phyloP scores from a whole-genome alignment of 2,797 vertebrate genomes.

The Lacerta viridis region DNA sequence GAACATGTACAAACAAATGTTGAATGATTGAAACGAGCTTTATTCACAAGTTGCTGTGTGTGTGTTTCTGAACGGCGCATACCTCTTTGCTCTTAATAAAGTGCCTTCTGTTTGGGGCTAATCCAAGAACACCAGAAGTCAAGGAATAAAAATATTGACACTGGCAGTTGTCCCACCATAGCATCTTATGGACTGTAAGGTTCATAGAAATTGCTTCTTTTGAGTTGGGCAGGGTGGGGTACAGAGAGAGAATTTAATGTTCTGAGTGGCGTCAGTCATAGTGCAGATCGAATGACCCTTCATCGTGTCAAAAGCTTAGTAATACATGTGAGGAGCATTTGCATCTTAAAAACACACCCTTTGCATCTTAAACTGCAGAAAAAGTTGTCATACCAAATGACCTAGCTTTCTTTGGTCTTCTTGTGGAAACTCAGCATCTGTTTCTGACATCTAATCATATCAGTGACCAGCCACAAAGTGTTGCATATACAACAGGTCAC shows the following conservation, averaged over 20 bases:
- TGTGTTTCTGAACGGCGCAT: slow-evolving; percentile 45
- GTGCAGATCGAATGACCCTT: not conserved
- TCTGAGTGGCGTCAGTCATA: slow-evolving; percentile 44
- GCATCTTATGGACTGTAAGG: slow-evolving; percentile 59
- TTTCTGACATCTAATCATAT: not conserved
- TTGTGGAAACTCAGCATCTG: not conserved
- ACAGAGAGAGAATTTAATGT: slow-evolving; percentile 54
- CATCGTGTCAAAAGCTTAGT: slow-evolving; percentile 38
- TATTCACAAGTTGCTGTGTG: slow-evolving; percentile 10
- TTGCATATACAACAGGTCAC: no score
- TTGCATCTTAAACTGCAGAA: not conserved
- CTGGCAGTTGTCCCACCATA: slow-evolving; percentile 62
- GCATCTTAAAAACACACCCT: not conserved
- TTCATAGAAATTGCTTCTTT: slow-evolving; percentile 59
- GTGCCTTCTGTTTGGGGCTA: slow-evolving; percentile 43
- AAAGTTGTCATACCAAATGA: not conserved
- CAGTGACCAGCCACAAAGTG: not conserved
- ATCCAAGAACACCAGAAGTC: slow-evolving; percentile 59
- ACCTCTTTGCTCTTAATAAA: slow-evolving; percentile 51
- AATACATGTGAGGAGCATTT: slow-evolving; percentile 3
- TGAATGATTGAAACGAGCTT: not conserved
- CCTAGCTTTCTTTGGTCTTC: not conserved
- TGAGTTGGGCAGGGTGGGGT: slow-evolving; percentile 55
- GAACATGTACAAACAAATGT: not conserved
- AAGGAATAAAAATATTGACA: slow-evolving; percentile 50